A percentile compares a stretch with the other conserved stretches of the same genome.
These are phyloP conservation scores for Polydrusus cervinus DNA, from an alignment of 2,888 invertebrate species.

Conservation along the genomic window DNA sequence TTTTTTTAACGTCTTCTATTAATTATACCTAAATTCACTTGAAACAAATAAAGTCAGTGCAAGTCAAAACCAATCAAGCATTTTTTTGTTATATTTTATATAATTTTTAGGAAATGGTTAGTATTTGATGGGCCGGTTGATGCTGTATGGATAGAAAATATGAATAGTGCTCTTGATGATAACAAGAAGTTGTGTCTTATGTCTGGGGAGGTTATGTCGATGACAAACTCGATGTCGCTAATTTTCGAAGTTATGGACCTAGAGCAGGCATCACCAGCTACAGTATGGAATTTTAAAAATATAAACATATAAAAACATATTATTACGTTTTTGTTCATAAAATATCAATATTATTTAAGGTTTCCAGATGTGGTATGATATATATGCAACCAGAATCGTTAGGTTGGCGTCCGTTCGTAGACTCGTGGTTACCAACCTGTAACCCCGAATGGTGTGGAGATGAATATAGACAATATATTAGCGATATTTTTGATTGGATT, in stretches of 20 bases:
- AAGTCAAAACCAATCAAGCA: no score
- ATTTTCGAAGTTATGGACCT: slow-evolving; percentile 93
- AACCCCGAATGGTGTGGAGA: slow-evolving; percentile 81
- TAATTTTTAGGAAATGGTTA: slow-evolving; percentile 86
- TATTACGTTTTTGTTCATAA: no score
- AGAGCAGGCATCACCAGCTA: slow-evolving; percentile 89
- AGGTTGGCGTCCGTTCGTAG: slow-evolving; percentile 87
- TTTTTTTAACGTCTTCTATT: no score
- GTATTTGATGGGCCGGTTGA: slow-evolving; percentile 95
- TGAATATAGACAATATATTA: slow-evolving; percentile 76
- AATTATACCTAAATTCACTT: no score
- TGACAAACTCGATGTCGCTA: slow-evolving; percentile 87
- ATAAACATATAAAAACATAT: no score
- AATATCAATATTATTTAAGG: slow-evolving; percentile 57
- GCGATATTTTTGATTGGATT: slow-evolving; percentile 83
- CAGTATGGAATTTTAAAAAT: slow-evolving; percentile 72
- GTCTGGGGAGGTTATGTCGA: slow-evolving; percentile 90
- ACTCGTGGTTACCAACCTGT: slow-evolving; percentile 84
- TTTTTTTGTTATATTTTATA: neutral
- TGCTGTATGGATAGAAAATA: slow-evolving; percentile 92
- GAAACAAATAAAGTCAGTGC: no score
- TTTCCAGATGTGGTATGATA: slow-evolving; percentile 91
- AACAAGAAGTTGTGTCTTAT: slow-evolving; percentile 91
- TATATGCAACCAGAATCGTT: slow-evolving; percentile 90
- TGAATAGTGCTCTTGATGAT: slow-evolving; percentile 91